A percentile compares a stretch with the other conserved stretches of the same genome.
phyloP scores from a whole-genome alignment of 1,140 invertebrate species.

The Drosophila busckii region DNA sequence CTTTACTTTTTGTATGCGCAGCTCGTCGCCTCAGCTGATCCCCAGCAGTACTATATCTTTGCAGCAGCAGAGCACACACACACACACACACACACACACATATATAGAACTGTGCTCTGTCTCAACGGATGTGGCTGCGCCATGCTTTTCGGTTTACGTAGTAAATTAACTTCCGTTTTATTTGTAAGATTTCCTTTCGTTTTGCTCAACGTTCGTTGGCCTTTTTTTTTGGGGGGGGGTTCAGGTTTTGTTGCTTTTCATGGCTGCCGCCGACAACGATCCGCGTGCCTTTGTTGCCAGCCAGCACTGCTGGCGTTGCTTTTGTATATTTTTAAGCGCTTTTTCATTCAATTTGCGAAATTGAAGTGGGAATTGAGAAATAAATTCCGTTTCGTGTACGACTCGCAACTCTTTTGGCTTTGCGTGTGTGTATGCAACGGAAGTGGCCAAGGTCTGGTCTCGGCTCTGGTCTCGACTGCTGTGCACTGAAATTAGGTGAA shows the following conservation, averaged over 20 bases:
- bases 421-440: constrained; percentile 55
- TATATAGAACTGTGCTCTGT: too few species aligned
- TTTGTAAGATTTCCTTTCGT: constrained; percentile 76
- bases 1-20: background rate
- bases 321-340: constrained; percentile 77
- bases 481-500: constrained; percentile 68
- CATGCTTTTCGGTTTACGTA: constrained; percentile 77
- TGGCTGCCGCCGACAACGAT: constrained; percentile 2
- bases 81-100: background rate
- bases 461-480: constrained; percentile 13
- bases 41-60: constrained; percentile 49
- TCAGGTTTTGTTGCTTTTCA: constrained; percentile 7
- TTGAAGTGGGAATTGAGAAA: constrained; percentile 79
- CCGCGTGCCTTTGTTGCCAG: constrained; percentile 45
- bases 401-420: constrained; percentile 26
- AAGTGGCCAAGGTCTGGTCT: constrained; percentile 36
- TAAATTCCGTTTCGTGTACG: constrained; percentile 71
- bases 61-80: constrained; percentile 32
- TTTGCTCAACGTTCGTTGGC: constrained; percentile 65
- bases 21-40: too few species aligned
- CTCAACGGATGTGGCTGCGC: constrained; percentile 68
- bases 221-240: constrained; percentile 44
- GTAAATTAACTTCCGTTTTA: constrained; percentile 79
- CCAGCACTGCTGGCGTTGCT: constrained; percentile 44
- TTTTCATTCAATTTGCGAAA: constrained; percentile 79